Evolutionary conservation across 1,140 invertebrate genomes (phyloP).

Genomic region (Lutraria rhynchaena): DNA sequence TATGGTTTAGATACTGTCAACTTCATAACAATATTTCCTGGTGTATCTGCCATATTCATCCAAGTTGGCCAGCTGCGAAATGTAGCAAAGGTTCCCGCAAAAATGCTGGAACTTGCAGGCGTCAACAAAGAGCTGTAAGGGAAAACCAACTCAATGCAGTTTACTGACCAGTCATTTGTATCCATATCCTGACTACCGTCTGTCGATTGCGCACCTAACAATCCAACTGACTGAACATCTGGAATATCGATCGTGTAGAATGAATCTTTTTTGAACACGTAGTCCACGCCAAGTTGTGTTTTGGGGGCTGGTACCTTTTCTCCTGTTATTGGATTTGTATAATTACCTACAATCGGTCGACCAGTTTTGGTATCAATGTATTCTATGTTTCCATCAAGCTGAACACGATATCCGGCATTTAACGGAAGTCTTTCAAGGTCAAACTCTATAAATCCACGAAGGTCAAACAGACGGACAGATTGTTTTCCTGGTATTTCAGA

Average conservation of each 20-base stretch:
- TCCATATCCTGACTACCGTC: neutral
- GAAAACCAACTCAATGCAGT: constrained; percentile 52
- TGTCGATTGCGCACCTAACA: constrained; percentile 28
- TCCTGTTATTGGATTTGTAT: constrained; percentile 9
- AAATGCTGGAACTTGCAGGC: neutral
- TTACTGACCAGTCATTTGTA: constrained; percentile 53
- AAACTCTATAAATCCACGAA: constrained; percentile 36
- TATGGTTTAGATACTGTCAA: constrained; percentile 15
- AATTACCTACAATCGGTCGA: neutral
- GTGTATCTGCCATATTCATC: constrained; percentile 59
- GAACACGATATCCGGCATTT: constrained; percentile 14
- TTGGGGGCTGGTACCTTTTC: neutral
- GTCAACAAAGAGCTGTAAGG: neutral
- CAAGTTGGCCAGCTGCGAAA: constrained; percentile 58
- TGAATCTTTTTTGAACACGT: constrained; percentile 38
- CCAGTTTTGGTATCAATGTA: neutral
- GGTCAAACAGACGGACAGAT: constrained; percentile 42
- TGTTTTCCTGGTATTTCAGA: constrained; percentile 61
- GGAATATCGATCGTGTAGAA: constrained; percentile 52
- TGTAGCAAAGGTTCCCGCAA: constrained; percentile 54
- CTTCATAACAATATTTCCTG: constrained; percentile 58
- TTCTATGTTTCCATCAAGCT: constrained; percentile 5
- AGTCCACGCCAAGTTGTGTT: neutral
- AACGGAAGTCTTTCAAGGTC: constrained; percentile 1
- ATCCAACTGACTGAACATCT: constrained; percentile 6